Percentiles rank a stretch among this genome's conserved stretches.
phyloP scores from a whole-genome alignment of 2,888 invertebrate genomes.

The Chalcosyrphus nemorum region DNA sequence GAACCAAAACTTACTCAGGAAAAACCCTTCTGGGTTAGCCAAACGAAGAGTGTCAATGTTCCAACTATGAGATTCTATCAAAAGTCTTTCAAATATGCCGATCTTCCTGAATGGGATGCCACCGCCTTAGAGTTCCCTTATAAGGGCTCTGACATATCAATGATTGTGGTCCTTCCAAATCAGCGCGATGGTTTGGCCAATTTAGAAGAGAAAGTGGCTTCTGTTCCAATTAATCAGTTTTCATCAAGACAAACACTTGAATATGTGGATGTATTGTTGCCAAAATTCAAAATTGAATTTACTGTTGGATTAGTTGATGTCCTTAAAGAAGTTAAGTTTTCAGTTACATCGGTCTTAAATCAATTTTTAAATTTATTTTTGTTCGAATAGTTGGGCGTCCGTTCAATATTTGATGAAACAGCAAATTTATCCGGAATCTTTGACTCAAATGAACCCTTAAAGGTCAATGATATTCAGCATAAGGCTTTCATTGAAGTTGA shows the following conservation, averaged over 20 bases:
- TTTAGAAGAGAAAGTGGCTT: slow-evolving; percentile 85
- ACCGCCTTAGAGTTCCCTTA: slow-evolving; percentile 88
- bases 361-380: not conserved
- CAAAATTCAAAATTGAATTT: slow-evolving; percentile 86
- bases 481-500: slow-evolving; percentile 94
- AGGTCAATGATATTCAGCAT: slow-evolving; percentile 89
- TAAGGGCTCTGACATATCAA: slow-evolving; percentile 85
- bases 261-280: slow-evolving; percentile 84
- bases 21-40: slow-evolving; percentile 81
- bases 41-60: slow-evolving; percentile 82
- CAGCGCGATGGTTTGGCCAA: slow-evolving; percentile 85
- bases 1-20: too few relatives aligned
- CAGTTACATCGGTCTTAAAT: too few relatives aligned
- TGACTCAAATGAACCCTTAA: slow-evolving; percentile 82
- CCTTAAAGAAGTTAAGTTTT: too few relatives aligned
- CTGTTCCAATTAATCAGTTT: too few relatives aligned
- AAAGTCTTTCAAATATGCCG: slow-evolving; percentile 82
- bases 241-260: too few relatives aligned
- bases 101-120: slow-evolving; percentile 81
- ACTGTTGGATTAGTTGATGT: slow-evolving; percentile 84
- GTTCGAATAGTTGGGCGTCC: slow-evolving; percentile 86
- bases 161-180: slow-evolving; percentile 88
- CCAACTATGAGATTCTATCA: slow-evolving; percentile 85
- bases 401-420: slow-evolving; percentile 84
- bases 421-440: slow-evolving; percentile 86